Base-by-base conservation (phyloP, 2,113 vertebrate species). In the Mola mola region DNA sequence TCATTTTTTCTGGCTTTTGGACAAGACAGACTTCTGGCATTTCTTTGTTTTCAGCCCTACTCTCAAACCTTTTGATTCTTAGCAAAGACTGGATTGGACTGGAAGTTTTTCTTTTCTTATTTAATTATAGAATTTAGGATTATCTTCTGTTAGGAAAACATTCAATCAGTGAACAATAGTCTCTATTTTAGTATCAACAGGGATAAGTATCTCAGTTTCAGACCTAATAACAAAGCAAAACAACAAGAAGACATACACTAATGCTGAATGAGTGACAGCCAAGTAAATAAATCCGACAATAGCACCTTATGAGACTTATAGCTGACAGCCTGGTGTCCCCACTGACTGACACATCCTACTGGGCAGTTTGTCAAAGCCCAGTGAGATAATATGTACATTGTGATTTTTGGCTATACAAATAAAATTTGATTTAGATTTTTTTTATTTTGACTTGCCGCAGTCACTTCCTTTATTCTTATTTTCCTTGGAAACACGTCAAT, bases 401-500 rank as follows among this genome's bases (percentile, higher is more conserved):
- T n/a, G n/a, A n/a, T n/a, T n/a, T n/a, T n/a, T n/a, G n/a, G n/a
- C n/a, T n/a, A n/a, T n/a, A n/a, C n/a, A n/a, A n/a, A n/a, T n/a
- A n/a, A n/a, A n/a, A n/a, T n/a, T n/a, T n/a, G n/a, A n/a, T n/a
- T n/a, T n/a, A n/a, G n/a, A n/a, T n/a, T n/a, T n/a, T n/a, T n/a
- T n/a, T n/a, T n/a, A n/a, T n/a, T n/a, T 28, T 56, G 58, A 79
- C 48, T 43, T 46, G 22, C 37, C 28, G 19, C 50, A 71, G 59
- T 42, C 60, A 83, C 75, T 75, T 77, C 44, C 70, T 66, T 19
- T 47, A 52, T 59, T 48, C 58, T 47, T 15, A 29, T 17, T 16
- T 56, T 71, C 49, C 62, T 66, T 71, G 36, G 41, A 60, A 68
- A 65, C 24, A 26, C 55, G 64, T 81, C 78, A 58, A 62, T 66